Evolutionary conservation across 2,113 vertebrate genomes (phyloP).

Genomic region (Acanthisitta chloris): DNA sequence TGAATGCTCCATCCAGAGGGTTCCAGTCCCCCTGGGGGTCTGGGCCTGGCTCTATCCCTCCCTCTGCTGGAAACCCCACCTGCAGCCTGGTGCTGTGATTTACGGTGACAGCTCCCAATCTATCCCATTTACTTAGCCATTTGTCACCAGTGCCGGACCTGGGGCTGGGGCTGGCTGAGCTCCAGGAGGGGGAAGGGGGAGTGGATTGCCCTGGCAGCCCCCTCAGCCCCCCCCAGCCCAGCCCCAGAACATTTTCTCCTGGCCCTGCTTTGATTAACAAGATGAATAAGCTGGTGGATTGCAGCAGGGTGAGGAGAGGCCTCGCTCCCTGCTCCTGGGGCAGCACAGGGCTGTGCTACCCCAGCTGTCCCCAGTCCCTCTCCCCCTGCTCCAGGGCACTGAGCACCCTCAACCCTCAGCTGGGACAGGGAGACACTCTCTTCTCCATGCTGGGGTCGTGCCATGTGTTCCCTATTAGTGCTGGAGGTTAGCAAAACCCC

Average conservation of each 20-base stretch:
- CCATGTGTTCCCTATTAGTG: conserved; percentile 67
- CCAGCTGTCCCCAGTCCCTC: rapidly evolving
- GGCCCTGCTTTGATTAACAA: conserved; percentile 25
- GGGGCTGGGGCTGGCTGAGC: neutral
- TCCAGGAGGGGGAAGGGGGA: conserved; percentile 10
- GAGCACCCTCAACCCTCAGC: neutral
- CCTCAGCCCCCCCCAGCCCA: neutral
- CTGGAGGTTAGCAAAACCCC: neutral
- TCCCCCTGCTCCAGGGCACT: rapidly evolving
- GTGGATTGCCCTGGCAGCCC: neutral
- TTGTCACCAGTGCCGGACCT: neutral
- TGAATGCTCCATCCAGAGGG: rapidly evolving
- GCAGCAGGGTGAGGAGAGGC: neutral
- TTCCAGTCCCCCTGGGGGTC: too few species aligned
- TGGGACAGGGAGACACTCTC: rapidly evolving
- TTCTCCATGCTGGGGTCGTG: neutral
- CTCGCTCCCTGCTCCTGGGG: neutral
- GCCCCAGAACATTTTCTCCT: neutral
- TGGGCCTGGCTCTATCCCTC: neutral
- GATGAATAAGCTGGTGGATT: conserved; percentile 7
- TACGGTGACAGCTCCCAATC: neutral
- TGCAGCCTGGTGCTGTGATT: neutral
- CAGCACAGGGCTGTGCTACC: neutral
- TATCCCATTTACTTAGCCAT: conserved; percentile 7
- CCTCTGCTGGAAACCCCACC: neutral